These are phyloP conservation scores for Phalera bucephala DNA, from an alignment of 2,888 invertebrate genomes.

Conservation along the genomic window DNA sequence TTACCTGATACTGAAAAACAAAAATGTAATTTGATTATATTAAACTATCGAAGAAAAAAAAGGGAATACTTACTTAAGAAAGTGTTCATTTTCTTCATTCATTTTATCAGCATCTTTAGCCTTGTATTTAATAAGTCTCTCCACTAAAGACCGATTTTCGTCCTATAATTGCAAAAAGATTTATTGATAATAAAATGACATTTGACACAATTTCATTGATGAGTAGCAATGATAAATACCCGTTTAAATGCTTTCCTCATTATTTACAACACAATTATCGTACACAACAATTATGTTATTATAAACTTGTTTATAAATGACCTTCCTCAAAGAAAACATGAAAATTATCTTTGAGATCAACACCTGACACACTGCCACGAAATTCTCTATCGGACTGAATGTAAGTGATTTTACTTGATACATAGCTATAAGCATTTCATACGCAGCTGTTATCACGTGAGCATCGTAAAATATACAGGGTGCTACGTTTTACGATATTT, in stretches of 20 bases:
- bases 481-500: constrained; percentile 47
- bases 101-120: constrained; percentile 97
- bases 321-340: constrained; percentile 15
- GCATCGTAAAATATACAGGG: constrained; percentile 64
- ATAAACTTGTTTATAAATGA: constrained; percentile 6
- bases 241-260: constrained; percentile 40
- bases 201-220: constrained; percentile 8
- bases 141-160: constrained; percentile 93
- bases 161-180: constrained; percentile 82
- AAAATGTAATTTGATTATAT: constrained; percentile 31
- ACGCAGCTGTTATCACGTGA: constrained; percentile 63
- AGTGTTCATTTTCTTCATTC: constrained; percentile 98
- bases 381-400: constrained; percentile 55
- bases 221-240: constrained; percentile 16
- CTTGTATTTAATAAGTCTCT: constrained; percentile 95
- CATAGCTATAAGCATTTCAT: constrained; percentile 56
- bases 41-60: constrained; percentile 8
- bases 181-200: constrained; percentile 6
- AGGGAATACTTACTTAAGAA: constrained; percentile 88
- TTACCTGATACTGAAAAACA: constrained; percentile 40
- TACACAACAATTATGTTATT: constrained; percentile 3
- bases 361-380: constrained; percentile 36
- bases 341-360: constrained; percentile 18
- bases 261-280: constrained; percentile 9
- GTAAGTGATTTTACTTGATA: constrained; percentile 52